phyloP scores from a whole-genome alignment of 2,113 vertebrate species.

The Hyperopisus bebe region DNA sequence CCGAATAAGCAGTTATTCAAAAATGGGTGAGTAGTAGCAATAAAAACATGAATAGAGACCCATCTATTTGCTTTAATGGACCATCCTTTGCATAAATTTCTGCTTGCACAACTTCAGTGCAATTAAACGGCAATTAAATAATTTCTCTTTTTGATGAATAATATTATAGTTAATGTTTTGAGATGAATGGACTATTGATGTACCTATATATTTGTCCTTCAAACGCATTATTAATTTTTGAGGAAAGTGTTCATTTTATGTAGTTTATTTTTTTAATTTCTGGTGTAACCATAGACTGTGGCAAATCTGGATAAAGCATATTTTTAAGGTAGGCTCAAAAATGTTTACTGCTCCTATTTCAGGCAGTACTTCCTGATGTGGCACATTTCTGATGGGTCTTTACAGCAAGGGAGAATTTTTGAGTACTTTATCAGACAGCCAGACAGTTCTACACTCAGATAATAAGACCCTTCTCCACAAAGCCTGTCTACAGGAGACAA shows the following conservation, averaged over 20 bases:
- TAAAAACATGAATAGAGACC: neutral
- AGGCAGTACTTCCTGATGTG: neutral
- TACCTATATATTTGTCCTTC: neutral
- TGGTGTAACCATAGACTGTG: too few species aligned
- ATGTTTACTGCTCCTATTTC: neutral
- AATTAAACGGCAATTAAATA: neutral
- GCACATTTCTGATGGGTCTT: neutral
- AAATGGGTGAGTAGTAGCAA: neutral
- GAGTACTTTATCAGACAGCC: slow-evolving; percentile 1
- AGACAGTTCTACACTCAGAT: slow-evolving; percentile 15
- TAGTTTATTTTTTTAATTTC: neutral
- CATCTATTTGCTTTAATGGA: neutral
- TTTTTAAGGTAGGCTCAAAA: neutral
- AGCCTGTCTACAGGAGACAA: neutral
- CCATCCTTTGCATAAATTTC: neutral
- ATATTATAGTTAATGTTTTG: neutral
- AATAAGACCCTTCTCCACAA: neutral
- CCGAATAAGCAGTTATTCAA: neutral
- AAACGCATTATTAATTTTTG: neutral
- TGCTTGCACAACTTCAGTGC: neutral
- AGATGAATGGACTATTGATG: neutral
- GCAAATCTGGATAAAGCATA: neutral
- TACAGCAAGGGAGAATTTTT: neutral
- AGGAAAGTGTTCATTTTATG: neutral
- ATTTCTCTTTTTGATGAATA: neutral